Base-by-base conservation (phyloP, 2,113 vertebrate genomes). In the Percopsis transmontana region DNA sequence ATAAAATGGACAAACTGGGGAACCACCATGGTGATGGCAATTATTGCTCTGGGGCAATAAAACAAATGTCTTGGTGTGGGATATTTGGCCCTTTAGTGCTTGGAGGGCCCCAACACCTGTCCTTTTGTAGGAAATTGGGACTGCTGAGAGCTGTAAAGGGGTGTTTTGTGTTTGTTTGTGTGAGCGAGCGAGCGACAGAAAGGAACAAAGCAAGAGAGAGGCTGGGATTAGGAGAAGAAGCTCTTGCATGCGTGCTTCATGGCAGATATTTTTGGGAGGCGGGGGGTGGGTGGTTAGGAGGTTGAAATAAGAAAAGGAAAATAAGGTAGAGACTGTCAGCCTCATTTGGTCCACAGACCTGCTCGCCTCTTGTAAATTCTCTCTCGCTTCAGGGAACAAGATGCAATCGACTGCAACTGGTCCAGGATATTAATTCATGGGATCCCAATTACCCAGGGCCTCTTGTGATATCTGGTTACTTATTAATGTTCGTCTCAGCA, bases 21-120 rank as follows among this genome's bases (percentile, higher is more conserved):
- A 38, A 19, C 33, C 6, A 20, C n/a, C 8, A 33, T 0, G 40
- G 53, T 68, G 44, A 50, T 62, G 59, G 54, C 1, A 14, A 58
- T 51, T 41, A 16, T 64, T 72, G 77, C 18, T 61, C 0, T 2
- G 41, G 50, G 51, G 69, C 73, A 74, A 63, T 79, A n/a, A 3
- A 82, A 59, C 85, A 89, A 85, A 87, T 85, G 86, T 81, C 24
- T 39, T 77, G 75, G 84, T 73, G 88, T 71, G 66, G 44, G 38
- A 70, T 50, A 50, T 45, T 70, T 67, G 70, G 63, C 41, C 39
- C 66, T 81, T 65, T 75, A 63, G 55, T 61, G n/a, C 70, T 76
- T 33, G 39, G 64, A 71, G 41, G 56, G 58, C 20, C 39, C 44
- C 56, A 68, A 77, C 85, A 80, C 84, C 76, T 79, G 59, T 58